Percentiles rank a stretch among this genome's conserved stretches.
Conservation (phyloP, 2,888 invertebrate species). For the Pristionchus arcanus region DNA sequence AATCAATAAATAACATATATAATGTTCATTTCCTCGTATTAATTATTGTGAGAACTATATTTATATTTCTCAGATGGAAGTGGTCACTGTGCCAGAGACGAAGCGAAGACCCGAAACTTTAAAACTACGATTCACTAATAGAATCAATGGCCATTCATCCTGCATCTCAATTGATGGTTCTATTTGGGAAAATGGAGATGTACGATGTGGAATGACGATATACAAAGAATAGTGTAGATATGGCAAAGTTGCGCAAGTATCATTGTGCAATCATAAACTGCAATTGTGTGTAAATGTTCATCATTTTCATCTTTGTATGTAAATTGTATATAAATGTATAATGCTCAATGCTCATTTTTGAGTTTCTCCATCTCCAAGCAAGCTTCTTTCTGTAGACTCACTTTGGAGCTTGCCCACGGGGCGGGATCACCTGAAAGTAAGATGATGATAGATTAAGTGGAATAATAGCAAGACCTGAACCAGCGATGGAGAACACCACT, state of each 20-base stretch:
- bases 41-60: neutral
- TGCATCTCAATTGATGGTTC: neutral
- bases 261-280: no score
- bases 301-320: neutral
- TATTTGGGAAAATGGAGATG: neutral
- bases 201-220: neutral
- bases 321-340: neutral
- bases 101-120: neutral
- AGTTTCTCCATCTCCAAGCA: neutral
- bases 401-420: neutral
- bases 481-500: constrained; percentile 12
- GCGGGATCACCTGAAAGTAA: neutral
- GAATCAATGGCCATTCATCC: neutral
- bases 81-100: neutral
- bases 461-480: neutral
- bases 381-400: neutral
- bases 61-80: neutral
- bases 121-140: neutral
- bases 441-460: neutral
- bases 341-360: neutral
- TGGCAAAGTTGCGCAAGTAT: no score
- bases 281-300: neutral
- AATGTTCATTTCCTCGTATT: no score
- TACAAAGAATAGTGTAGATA: neutral
- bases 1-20: no score